Evolutionary conservation across 2,113 vertebrate species (phyloP), one percentile per base, ranked within the genome.

Genomic region (Lophotis ruficrista): DNA sequence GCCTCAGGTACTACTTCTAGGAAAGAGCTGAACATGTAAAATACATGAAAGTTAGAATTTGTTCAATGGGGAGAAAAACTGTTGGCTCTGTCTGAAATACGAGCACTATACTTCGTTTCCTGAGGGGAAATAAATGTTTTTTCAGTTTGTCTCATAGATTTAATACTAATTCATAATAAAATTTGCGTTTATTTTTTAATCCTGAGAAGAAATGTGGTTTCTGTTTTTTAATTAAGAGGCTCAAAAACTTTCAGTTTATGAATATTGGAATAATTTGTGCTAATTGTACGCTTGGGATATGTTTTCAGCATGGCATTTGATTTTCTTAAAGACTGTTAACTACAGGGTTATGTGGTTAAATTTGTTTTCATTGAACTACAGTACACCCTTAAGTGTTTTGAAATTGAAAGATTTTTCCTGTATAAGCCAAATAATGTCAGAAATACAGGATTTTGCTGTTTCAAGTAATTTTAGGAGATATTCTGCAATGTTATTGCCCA

Each of bases 1-100:
- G 98, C 98, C 84, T 98, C 99, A 98, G 99, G 99, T 99, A 98
- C 62, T 96, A 4, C 62, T 69, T 43, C 28, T 47, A 11, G 61
- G 25, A 64, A 83, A 72, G 45, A 43, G 8, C 50, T 85, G 31
- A 71, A 24, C 4, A 9, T 0, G 1, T 22, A 18, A 53, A 91
- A 82, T 31, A n/a, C 2, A 14, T 2, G 0, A 11, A 85, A 58
- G 31, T 53, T 37, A 19, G 21, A 35, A 21, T 22, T n/a, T 53
- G 5, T 61, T 53, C 19, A 69, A n/a, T 23, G 25, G 9, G 4
- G 1, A 62, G 10, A 28, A 71, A 77, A 69, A 5, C 1, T 37
- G 3, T 47, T 92, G 60, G 4, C 7, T 57, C 14, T 75, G 5
- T 81, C 47, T 76, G 12, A 61, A 79, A 61, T 57, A n/a, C 2